These are phyloP conservation scores for Neosalanx taihuensis DNA, from an alignment of 2,797 vertebrate genomes.

Conservation along the genomic window DNA sequence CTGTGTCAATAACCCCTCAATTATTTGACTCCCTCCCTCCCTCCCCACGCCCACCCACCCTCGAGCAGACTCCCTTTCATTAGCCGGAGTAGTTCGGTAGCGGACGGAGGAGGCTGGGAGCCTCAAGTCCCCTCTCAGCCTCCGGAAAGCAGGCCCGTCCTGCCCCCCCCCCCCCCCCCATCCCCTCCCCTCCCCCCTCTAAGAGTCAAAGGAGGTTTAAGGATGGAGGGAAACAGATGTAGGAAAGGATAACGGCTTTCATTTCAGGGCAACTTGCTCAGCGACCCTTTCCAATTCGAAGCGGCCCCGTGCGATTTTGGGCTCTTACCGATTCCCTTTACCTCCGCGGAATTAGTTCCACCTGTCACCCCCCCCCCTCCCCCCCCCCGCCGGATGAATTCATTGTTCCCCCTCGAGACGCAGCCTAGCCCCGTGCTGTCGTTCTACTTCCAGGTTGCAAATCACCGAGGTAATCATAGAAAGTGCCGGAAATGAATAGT, in stretches of 20 bases:
- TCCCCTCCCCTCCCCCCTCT: too few species aligned
- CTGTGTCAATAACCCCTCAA: background rate
- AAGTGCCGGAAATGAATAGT: constrained; percentile 47
- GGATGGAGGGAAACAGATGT: background rate
- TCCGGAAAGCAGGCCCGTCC: background rate
- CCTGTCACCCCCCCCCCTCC: too few species aligned
- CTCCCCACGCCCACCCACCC: background rate
- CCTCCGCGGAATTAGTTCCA: background rate
- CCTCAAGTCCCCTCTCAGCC: background rate
- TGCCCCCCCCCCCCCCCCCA: background rate
- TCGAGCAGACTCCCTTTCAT: background rate
- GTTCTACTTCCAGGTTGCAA: constrained; percentile 27
- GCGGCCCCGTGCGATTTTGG: too few species aligned
- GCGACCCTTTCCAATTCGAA: too few species aligned
- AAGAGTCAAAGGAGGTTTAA: too few species aligned
- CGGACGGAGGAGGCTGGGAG: background rate
- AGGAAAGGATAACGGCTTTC: too few species aligned
- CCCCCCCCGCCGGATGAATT: too few species aligned
- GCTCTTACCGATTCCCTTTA: background rate
- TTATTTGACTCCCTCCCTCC: background rate
- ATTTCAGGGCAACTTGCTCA: background rate
- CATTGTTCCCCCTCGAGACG: too few species aligned
- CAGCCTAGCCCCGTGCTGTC: too few species aligned
- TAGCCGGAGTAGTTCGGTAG: background rate
- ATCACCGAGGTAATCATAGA: constrained; percentile 52